These are phyloP conservation scores for Thaumatotibia leucotreta DNA, from an alignment of 1,140 invertebrate species.

Conservation along the genomic window DNA sequence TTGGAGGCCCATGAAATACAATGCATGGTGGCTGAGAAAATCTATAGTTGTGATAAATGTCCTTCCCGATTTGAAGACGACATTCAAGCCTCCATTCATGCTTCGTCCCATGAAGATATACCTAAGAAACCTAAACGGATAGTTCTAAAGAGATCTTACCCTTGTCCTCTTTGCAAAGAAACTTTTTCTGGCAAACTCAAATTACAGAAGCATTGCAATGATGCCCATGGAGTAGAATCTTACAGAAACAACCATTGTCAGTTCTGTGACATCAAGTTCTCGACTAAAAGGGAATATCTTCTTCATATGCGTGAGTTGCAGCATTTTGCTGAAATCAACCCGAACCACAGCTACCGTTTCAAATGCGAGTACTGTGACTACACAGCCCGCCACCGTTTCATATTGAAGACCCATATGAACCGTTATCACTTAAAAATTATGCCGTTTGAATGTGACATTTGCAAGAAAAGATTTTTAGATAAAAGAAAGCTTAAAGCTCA, in stretches of 20 bases:
- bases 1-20: not conserved
- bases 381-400: not conserved
- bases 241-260: constrained; percentile 3
- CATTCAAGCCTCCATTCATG: not conserved
- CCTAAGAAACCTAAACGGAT: not conserved
- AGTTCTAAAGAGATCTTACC: not conserved
- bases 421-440: not conserved
- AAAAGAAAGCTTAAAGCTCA: constrained; percentile 6
- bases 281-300: not conserved
- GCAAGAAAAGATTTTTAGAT: not conserved
- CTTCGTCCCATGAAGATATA: not conserved
- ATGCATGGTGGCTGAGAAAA: not conserved
- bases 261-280: not conserved
- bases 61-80: not conserved
- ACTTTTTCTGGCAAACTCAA: not conserved
- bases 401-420: constrained; percentile 6
- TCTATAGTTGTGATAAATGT: not conserved
- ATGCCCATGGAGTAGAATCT: not conserved
- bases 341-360: not conserved
- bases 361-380: constrained; percentile 1
- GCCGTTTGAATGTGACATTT: not conserved
- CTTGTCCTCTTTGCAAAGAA: not conserved
- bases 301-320: not conserved
- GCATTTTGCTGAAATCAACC: not conserved
- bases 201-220: not conserved